These are phyloP conservation scores for Desmophyllum pertusum DNA, from an alignment of 92 coral and sea anemone genomes.

Conservation along the genomic window DNA sequence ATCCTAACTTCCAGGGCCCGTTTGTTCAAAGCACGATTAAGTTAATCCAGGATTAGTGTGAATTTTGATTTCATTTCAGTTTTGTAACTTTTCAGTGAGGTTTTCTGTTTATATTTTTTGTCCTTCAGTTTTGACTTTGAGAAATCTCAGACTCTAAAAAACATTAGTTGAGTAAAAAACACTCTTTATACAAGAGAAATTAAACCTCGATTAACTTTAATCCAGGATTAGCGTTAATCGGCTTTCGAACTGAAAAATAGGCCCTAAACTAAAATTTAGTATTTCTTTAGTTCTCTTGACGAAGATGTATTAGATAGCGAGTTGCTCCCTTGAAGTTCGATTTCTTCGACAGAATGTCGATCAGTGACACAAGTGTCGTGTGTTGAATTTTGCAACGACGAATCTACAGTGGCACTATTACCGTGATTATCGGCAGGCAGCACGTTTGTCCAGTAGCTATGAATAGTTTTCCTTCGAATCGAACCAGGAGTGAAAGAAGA, in stretches of 20 bases:
- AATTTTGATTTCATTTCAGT: too few species aligned
- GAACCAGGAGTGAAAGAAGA: slow-evolving; percentile 1
- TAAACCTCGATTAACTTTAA: too few species aligned
- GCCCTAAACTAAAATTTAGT: not conserved
- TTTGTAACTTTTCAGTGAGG: too few species aligned
- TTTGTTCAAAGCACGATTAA: too few species aligned
- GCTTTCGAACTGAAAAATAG: too few species aligned
- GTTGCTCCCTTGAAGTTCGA: slow-evolving; percentile 13
- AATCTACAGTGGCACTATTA: not conserved
- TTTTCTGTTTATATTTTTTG: too few species aligned
- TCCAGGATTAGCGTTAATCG: too few species aligned
- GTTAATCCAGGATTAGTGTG: too few species aligned
- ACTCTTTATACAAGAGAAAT: too few species aligned
- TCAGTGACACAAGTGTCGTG: not conserved
- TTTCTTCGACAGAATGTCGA: slow-evolving; percentile 12
- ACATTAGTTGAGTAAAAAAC: too few species aligned
- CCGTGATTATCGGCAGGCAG: not conserved
- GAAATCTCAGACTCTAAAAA: too few species aligned
- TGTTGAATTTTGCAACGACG: not conserved
- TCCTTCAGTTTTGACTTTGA: too few species aligned
- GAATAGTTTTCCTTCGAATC: not conserved
- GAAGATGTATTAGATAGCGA: not conserved
- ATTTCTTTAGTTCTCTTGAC: not conserved
- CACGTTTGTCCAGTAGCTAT: not conserved
- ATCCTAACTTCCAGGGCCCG: not conserved